Evolutionary conservation across 2,888 invertebrate species (phyloP), one percentile per base, ranked within the genome.

Genomic region (Ophraella communa): DNA sequence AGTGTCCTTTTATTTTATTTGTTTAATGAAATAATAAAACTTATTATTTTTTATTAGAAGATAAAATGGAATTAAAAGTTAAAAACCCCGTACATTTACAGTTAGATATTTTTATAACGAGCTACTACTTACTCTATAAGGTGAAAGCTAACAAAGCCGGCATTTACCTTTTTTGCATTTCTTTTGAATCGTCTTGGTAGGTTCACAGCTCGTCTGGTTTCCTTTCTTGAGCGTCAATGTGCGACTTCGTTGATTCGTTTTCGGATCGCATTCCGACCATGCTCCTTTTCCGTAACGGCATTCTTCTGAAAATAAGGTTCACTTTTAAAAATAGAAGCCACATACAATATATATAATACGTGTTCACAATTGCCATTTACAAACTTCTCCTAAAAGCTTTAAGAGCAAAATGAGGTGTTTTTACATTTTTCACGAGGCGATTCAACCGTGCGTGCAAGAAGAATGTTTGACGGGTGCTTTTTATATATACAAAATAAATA

Each of bases 191-290:
- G 90, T 92, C 85, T 93, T 94, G 74, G 91, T 89, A 71, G 88
- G 88, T 80, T 94, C 93, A 82, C 95, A 95, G 74, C 87, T 88
- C 67, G 89, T 86, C 44, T 87, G 84, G 80, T 93, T 93, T 39
- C 94, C 94, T 80, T 93, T 93, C 85, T 95, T 95, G 77, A 95
- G 84, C 24, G 91, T 94, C 73, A 95, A 85, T 68, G 91, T 92
- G 73, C 95, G 87, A 57, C 92, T 89, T 74, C 94, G 88, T 78
- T 90, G 88, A 83, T 95, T 94, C 67, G 91, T 91, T 81, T 91
- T 92, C 45, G 89, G 82, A 80, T 95, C 94, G 80, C 95, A 95
- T 77, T 94, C 93, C 72, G 92, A 90, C 95, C 95, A 95, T 44
- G 91, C 87, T 71, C 93, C 91, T 80, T 95, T 92, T 71, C 88